phyloP scores from a whole-genome alignment of 1,140 invertebrate species.

The Lithobius niger region DNA sequence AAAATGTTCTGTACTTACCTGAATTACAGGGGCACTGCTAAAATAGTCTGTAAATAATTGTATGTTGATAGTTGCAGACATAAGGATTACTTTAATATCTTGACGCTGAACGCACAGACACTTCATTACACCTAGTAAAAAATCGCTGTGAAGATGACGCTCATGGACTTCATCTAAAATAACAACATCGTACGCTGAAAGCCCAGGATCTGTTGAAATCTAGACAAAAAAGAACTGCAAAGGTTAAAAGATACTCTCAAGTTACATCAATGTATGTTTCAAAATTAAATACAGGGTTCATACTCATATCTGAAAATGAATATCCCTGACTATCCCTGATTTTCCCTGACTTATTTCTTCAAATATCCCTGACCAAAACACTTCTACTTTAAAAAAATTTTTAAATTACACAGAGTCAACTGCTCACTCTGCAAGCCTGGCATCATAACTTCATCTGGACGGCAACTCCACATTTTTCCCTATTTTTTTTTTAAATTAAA shows the following conservation, averaged over 20 bases:
- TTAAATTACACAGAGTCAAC: too few relatives aligned
- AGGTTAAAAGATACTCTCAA: background rate
- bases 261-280: background rate
- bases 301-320: too few relatives aligned
- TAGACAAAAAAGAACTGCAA: constrained; percentile 22
- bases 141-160: constrained; percentile 87
- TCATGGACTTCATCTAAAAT: constrained; percentile 95
- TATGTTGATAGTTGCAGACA: constrained; percentile 98
- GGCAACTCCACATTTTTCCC: too few relatives aligned
- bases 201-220: constrained; percentile 37
- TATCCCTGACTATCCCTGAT: too few relatives aligned
- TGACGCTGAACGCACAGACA: constrained; percentile 63
- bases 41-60: constrained; percentile 85
- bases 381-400: background rate
- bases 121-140: constrained; percentile 82
- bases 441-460: too few relatives aligned
- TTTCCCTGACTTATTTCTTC: too few relatives aligned
- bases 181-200: constrained; percentile 65
- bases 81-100: constrained; percentile 84
- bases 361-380: too few relatives aligned
- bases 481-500: too few relatives aligned
- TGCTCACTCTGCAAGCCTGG: too few relatives aligned
- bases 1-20: constrained; percentile 39
- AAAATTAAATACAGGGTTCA: background rate
- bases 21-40: constrained; percentile 62